Conservation (phyloP, 2,113 vertebrate genomes). For the Dendrocopos noguchii region DNA sequence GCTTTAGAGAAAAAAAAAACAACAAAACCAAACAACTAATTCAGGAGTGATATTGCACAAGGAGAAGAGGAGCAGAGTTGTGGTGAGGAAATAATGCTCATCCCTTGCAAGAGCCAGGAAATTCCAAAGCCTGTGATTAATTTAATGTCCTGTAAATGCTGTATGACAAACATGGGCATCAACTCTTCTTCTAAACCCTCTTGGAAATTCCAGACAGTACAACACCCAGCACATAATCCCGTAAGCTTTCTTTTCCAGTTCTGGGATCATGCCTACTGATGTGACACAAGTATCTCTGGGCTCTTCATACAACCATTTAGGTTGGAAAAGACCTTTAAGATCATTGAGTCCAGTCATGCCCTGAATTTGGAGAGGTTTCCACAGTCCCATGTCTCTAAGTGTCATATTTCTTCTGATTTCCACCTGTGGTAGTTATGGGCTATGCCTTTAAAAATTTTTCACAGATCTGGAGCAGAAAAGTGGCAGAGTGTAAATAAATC, state of each 20-base stretch:
- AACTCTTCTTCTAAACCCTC: constrained; percentile 12
- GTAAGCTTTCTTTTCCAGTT: not conserved
- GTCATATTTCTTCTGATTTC: not conserved
- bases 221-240: constrained; percentile 27
- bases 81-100: constrained; percentile 31
- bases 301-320: not conserved
- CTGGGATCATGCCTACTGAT: rapidly evolving
- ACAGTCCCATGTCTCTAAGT: not conserved
- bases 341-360: not conserved
- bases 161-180: constrained; percentile 41
- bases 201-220: constrained; percentile 49
- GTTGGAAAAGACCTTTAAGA: not conserved
- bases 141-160: constrained; percentile 51
- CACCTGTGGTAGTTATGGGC: too few species aligned
- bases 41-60: constrained; percentile 28
- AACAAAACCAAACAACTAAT: not conserved
- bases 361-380: not conserved
- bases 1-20: not conserved
- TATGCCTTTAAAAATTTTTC: too few species aligned
- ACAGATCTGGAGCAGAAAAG: too few species aligned
- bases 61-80: not conserved
- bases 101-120: constrained; percentile 32
- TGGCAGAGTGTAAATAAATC: too few species aligned
- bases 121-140: constrained; percentile 61
- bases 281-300: not conserved